Evolutionary conservation across 2,113 vertebrate species (phyloP).

Genomic region (Chamaetylas fuelleborni): DNA sequence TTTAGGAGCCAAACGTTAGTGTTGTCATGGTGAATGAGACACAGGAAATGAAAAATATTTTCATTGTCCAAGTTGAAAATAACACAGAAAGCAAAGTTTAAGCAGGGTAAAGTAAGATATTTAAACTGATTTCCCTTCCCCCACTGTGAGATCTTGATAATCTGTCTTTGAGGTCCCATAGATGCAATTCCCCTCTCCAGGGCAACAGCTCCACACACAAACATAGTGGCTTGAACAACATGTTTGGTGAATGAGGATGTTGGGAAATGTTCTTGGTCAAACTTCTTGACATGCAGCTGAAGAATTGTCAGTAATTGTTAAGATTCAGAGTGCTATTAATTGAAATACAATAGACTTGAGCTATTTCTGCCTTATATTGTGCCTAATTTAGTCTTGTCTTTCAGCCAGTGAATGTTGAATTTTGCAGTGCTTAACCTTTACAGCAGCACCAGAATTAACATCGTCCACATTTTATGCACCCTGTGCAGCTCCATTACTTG

Average conservation of each 20-base stretch:
- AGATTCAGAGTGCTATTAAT: background rate
- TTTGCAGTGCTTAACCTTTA: background rate
- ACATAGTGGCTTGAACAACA: background rate
- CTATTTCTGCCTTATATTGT: background rate
- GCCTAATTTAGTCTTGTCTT: background rate
- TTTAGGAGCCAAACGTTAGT: background rate
- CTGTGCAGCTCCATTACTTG: background rate
- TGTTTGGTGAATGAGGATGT: background rate
- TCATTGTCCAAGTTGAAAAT: background rate
- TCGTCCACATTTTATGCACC: rapidly evolving
- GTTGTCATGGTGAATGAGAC: background rate
- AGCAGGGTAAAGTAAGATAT: background rate
- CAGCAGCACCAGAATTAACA: background rate
- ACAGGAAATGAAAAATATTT: background rate
- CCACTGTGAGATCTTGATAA: background rate
- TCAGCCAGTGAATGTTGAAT: background rate
- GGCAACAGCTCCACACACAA: background rate
- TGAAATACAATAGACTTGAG: background rate
- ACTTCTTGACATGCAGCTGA: background rate
- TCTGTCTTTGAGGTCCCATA: background rate
- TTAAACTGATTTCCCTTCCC: background rate
- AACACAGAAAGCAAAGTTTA: background rate
- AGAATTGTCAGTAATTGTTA: background rate
- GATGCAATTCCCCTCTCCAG: background rate
- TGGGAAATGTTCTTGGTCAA: background rate